phyloP scores from a whole-genome alignment of 2,888 invertebrate genomes.

The Corythucha ciliata region DNA sequence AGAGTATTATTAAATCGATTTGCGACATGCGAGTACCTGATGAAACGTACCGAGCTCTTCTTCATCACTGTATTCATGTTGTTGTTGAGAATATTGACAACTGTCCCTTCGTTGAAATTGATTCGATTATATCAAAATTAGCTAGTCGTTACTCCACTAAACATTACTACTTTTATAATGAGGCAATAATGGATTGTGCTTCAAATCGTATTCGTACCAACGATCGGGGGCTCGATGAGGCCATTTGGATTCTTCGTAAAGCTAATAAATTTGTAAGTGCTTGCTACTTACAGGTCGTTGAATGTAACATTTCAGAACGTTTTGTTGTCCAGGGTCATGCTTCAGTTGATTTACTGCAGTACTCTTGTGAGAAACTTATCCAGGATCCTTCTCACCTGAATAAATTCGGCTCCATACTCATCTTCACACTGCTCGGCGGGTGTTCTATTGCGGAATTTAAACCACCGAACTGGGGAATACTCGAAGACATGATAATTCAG shows the following conservation, averaged over 20 bases:
- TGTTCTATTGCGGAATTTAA: constrained; percentile 53
- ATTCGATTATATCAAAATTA: constrained; percentile 46
- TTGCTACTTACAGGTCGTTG: constrained; percentile 5
- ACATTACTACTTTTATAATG: constrained; percentile 51
- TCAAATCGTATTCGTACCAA: constrained; percentile 47
- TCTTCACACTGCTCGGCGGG: constrained; percentile 48
- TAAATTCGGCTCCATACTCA: constrained; percentile 42
- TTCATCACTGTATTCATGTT: constrained; percentile 47
- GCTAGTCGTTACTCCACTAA: constrained; percentile 44
- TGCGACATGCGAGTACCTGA: constrained; percentile 45
- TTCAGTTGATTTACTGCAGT: constrained; percentile 50
- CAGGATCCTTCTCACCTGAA: constrained; percentile 42
- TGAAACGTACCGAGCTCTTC: constrained; percentile 44
- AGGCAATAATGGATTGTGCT: constrained; percentile 50
- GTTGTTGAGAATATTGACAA: constrained; percentile 44
- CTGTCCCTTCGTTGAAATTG: constrained; percentile 45
- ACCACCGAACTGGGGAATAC: constrained; percentile 48
- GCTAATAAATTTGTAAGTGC: constrained; percentile 50
- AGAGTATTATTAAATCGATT: constrained; percentile 50
- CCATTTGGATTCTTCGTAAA: constrained; percentile 46
- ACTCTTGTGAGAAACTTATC: constrained; percentile 46
- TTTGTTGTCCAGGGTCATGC: constrained; percentile 45
- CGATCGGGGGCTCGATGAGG: constrained; percentile 47
- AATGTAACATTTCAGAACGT: constrained; percentile 4
- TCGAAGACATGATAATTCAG: constrained; percentile 38